These are phyloP conservation scores for Caenorhabditis inopinata DNA, from an alignment of 1,140 invertebrate genomes.

Conservation along the genomic window DNA sequence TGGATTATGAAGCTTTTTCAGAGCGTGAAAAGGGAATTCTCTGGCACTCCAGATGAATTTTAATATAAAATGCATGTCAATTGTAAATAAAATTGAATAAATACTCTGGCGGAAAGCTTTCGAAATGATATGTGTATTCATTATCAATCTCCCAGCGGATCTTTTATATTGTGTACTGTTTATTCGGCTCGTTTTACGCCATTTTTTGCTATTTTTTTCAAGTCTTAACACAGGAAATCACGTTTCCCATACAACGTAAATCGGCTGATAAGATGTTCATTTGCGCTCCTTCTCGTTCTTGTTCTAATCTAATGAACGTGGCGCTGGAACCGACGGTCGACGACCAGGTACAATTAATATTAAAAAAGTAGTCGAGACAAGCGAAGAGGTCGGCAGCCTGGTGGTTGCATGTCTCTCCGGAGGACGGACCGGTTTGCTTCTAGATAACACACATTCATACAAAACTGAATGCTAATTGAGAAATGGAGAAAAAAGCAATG, in stretches of 20 bases:
- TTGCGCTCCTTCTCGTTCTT: not conserved
- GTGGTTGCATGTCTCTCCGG: not conserved
- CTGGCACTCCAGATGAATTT: too few relatives aligned
- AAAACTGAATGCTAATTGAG: not conserved
- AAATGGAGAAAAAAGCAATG: not conserved
- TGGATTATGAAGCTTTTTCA: too few relatives aligned
- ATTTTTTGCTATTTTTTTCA: slow-evolving; percentile 21
- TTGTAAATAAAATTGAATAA: too few relatives aligned
- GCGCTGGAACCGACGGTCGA: slow-evolving; percentile 3
- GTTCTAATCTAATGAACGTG: slow-evolving; percentile 17
- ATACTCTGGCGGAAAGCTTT: too few relatives aligned
- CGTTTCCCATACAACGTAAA: not conserved
- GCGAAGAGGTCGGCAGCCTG: not conserved
- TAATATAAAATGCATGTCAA: too few relatives aligned
- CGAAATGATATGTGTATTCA: not conserved
- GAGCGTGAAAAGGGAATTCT: too few relatives aligned
- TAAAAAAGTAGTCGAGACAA: slow-evolving; percentile 12
- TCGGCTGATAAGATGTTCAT: not conserved
- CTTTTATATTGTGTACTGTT: slow-evolving; percentile 20
- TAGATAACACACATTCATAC: slow-evolving; percentile 8
- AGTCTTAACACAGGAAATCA: not conserved
- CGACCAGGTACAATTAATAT: not conserved
- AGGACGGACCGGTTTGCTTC: not conserved
- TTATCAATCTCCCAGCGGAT: not conserved
- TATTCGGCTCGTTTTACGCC: slow-evolving; percentile 25